Base-by-base conservation (phyloP, 2,888 invertebrate species). In the Darwinula stevensoni region DNA sequence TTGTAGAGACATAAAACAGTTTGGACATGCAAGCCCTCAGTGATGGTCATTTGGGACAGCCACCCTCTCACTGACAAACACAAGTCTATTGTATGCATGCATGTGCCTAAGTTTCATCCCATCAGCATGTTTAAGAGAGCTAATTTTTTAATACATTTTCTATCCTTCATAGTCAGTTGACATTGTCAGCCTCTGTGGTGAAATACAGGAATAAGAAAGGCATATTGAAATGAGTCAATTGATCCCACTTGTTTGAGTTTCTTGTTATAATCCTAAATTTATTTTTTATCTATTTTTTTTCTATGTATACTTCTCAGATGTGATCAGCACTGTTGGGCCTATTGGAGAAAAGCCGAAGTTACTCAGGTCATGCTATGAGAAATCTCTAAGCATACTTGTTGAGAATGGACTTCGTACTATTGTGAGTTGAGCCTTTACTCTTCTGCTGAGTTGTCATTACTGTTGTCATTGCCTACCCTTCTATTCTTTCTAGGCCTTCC, bases 291-390 rank as follows among this genome's bases (percentile, higher is more conserved):
- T 35, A 9, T 16, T 14, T 16, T 16, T 14, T 16, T 30, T 9
- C 16, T 30, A 16, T 17, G n/a, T n/a, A n/a, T n/a, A n/a, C 37
- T 37, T 60, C 61, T 27, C 55, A 78, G 78, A 74, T 56, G 64
- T 84, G 1, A 75, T 84, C 39, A 78, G 80, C 47, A 78, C 82
- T 4, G 82, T 82, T 13, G 84, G 84, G 1, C 82, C 84, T 2
- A 60, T 61, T 44, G 70, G 73, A 29, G 67, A 70, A 37, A 62
- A 67, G 3, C 60, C 64, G 4, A 49, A 57, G 1, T 51, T 59
- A 28, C 57, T 84, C 4, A 48, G 55, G 33, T 58, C 61, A 1
- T 75, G 76, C 46, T 84, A 84, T 45, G 52, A 57, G 33, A 67
- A 62, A 13, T 62, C 65, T 43, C 52, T 82, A 1, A 47, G 61